Conservation (phyloP, 2,113 vertebrate species). For the Gymnorhina tibicen region DNA sequence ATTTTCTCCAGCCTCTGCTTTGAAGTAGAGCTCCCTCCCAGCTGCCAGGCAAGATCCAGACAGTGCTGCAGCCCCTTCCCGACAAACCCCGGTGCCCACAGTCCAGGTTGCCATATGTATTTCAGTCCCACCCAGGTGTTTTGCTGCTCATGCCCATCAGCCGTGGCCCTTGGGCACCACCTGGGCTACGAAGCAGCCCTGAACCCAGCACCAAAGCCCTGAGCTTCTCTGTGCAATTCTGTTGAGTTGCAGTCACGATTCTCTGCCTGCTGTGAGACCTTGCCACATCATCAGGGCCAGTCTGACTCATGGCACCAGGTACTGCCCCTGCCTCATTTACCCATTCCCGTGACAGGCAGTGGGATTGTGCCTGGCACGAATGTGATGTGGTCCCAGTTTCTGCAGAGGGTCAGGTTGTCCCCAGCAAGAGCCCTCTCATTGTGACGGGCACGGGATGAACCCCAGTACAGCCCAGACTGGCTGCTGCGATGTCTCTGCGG, state of each 20-base stretch:
- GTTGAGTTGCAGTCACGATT: fast-evolving
- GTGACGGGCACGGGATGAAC: fast-evolving
- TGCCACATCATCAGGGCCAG: fast-evolving
- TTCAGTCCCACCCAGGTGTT: neutral
- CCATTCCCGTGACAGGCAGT: fast-evolving
- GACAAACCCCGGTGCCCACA: neutral
- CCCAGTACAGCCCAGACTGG: neutral
- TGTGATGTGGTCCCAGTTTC: fast-evolving
- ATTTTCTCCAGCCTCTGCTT: neutral
- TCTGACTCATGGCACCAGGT: fast-evolving
- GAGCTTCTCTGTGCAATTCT: neutral
- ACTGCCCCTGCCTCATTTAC: neutral
- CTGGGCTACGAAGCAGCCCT: neutral
- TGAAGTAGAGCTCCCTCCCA: neutral
- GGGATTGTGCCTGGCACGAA: neutral
- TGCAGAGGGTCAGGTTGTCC: neutral
- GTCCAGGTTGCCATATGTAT: fast-evolving
- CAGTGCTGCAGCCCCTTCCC: neutral
- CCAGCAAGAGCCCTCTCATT: neutral
- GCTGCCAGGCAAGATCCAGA: neutral
- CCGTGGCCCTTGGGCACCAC: fast-evolving
- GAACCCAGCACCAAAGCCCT: neutral
- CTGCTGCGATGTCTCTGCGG: fast-evolving
- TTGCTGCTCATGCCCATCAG: neutral
- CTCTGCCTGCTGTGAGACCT: neutral